Conservation (phyloP, 2,113 vertebrate genomes). For the Oenanthe oenanthe region DNA sequence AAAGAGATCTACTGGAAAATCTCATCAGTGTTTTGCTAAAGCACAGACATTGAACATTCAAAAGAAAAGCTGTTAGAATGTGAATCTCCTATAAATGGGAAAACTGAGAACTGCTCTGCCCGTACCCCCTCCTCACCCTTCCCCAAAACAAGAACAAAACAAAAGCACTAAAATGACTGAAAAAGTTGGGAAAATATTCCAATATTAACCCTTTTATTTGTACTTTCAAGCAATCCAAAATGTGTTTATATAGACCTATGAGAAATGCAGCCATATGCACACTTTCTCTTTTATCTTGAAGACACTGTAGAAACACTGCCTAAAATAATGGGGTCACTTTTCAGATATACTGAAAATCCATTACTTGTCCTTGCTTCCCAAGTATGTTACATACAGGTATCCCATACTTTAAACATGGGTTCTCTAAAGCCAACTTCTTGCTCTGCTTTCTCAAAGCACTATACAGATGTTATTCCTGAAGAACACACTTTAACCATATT, state of each 20-base stretch:
- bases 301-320: background rate
- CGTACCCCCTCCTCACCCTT: fast-evolving
- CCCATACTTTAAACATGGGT: background rate
- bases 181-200: background rate
- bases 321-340: background rate
- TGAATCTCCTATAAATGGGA: background rate
- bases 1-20: background rate
- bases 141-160: too few species aligned
- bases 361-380: background rate
- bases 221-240: background rate
- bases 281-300: background rate
- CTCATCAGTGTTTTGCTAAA: background rate
- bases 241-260: background rate
- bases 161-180: background rate
- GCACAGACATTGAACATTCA: background rate
- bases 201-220: background rate
- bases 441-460: background rate
- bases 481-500: background rate
- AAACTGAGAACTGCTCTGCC: background rate
- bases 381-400: background rate
- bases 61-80: background rate
- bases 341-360: background rate
- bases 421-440: background rate
- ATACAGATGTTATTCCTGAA: background rate
- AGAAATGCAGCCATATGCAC: background rate